These are phyloP conservation scores for Choloepus hoffmanni DNA, from an alignment of 2,113 vertebrate genomes.

Conservation along the genomic window DNA sequence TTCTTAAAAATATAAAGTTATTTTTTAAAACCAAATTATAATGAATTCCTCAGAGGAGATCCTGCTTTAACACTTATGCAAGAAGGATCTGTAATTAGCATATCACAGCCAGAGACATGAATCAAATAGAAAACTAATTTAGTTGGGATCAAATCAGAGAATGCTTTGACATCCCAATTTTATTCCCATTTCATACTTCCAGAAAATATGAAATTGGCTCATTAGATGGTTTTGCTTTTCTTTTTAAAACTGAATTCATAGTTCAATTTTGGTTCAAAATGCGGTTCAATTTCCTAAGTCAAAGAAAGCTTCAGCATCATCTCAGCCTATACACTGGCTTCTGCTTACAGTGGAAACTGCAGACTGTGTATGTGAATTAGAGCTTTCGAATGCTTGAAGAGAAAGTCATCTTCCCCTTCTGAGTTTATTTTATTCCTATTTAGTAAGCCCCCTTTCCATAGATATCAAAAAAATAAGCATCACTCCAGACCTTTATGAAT, in stretches of 20 bases:
- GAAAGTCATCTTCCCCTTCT: not conserved
- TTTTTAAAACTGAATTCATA: slow-evolving; percentile 49
- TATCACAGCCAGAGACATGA: slow-evolving; percentile 64
- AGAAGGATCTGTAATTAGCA: slow-evolving; percentile 68
- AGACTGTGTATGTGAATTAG: not conserved
- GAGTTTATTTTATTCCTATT: not conserved
- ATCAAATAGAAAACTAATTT: slow-evolving; percentile 69
- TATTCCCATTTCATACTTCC: slow-evolving; percentile 1
- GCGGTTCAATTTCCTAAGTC: not conserved
- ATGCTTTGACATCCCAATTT: slow-evolving; percentile 33
- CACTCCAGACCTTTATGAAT: not conserved
- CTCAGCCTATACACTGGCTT: not conserved
- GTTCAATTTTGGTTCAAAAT: slow-evolving; percentile 40
- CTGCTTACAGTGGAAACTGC: not conserved
- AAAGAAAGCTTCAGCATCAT: not conserved
- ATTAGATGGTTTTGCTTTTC: slow-evolving; percentile 51
- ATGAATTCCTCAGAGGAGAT: slow-evolving; percentile 58
- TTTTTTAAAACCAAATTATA: slow-evolving; percentile 59
- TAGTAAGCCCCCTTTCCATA: not conserved
- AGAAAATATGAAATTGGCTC: slow-evolving; percentile 56
- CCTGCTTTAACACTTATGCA: slow-evolving; percentile 58
- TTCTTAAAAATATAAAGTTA: slow-evolving; percentile 53
- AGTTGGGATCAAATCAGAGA: slow-evolving; percentile 35
- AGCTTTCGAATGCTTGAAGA: not conserved
- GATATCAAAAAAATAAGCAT: not conserved